Base-by-base conservation (phyloP, 2,888 invertebrate species). In the Rhagium mordax region DNA sequence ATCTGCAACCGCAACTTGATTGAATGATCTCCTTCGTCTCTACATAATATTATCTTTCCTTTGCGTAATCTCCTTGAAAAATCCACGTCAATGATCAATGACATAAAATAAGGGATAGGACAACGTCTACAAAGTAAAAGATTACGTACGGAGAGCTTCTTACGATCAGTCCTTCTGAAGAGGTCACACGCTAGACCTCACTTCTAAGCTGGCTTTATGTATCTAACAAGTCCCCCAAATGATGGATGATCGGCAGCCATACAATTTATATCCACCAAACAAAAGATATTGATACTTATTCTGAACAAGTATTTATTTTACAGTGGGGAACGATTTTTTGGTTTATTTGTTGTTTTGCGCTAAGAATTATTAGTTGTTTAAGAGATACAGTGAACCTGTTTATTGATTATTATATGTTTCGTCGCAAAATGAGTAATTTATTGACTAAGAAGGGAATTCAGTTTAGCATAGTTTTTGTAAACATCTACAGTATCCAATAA, bases 221-320 rank as follows among this genome's bases (percentile, higher is more conserved):
- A 70, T 49, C 59, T 57, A 55, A 29, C 62, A 72, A 68, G 71
- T 33, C 70, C 51, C 41, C 51, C 71, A 49, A 64, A 72, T 75
- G 77, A 77, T 77, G 68, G 74, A 77, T 74, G 77, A 77, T 77
- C 73, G 75, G 75, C 73, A 75, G 64, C 55, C 72, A 53, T 51
- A 66, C 66, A 71, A 75, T 77, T 75, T 77, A 77, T 77, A 71
- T 60, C 74, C 67, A 15, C 65, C 59, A 62, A 67, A 72, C 72
- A 55, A 27, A 41, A 61, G 71, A 61, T 61, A 61, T 61, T 47
- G 61, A 61, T 61, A 20, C 47, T 61, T 61, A 61, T 61, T 47
- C 21, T 20, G 61, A 16, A 61, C 61, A 20, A 29, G 59, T 59
- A 59, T 33, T 59, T 59, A 33, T 59, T 59, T 59, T 59, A 59